These are phyloP conservation scores for Coenonympha arcania DNA, from an alignment of 2,888 invertebrate species.

Conservation along the genomic window DNA sequence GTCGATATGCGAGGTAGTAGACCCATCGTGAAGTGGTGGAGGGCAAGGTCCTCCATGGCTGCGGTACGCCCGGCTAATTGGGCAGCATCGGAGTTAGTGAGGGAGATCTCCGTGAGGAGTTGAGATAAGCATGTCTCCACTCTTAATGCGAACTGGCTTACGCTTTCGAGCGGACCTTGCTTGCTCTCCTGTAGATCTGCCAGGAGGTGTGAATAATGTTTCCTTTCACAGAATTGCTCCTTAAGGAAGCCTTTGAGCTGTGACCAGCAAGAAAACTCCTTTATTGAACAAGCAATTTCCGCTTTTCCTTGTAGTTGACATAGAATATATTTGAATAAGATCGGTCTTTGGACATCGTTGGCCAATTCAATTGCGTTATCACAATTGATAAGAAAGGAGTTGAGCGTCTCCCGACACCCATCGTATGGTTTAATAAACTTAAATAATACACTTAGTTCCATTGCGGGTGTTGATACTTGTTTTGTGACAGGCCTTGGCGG, in stretches of 20 bases:
- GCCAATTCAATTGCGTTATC: conserved; percentile 22
- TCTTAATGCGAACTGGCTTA: too few relatives aligned
- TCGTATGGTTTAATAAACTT: conserved; percentile 27
- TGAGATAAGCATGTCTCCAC: too few relatives aligned
- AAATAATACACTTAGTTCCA: too few relatives aligned
- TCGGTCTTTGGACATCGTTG: conserved; percentile 13
- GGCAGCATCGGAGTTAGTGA: conserved; percentile 13
- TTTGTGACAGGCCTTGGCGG: too few relatives aligned
- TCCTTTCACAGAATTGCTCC: conserved; percentile 22
- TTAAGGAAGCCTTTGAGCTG: conserved; percentile 25
- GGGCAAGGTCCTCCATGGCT: conserved; percentile 27
- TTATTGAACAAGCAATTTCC: conserved; percentile 20
- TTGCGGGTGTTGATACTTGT: too few relatives aligned
- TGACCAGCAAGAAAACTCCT: conserved; percentile 17
- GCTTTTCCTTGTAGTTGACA: conserved; percentile 26
- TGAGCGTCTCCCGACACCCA: conserved; percentile 20
- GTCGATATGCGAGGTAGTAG: conserved; percentile 17
- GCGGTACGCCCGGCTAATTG: conserved; percentile 24
- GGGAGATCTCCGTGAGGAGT: conserved; percentile 8
- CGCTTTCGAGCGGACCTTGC: too few relatives aligned
- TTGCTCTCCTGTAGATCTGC: too few relatives aligned
- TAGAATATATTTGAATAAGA: conserved; percentile 25
- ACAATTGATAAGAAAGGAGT: conserved; percentile 25
- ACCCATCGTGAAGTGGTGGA: conserved; percentile 24
- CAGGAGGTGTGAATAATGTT: conserved; percentile 23